Evolutionary conservation across 2,113 vertebrate species (phyloP), one percentile per base, ranked within the genome.

Genomic region (Microtus richardsoni): DNA sequence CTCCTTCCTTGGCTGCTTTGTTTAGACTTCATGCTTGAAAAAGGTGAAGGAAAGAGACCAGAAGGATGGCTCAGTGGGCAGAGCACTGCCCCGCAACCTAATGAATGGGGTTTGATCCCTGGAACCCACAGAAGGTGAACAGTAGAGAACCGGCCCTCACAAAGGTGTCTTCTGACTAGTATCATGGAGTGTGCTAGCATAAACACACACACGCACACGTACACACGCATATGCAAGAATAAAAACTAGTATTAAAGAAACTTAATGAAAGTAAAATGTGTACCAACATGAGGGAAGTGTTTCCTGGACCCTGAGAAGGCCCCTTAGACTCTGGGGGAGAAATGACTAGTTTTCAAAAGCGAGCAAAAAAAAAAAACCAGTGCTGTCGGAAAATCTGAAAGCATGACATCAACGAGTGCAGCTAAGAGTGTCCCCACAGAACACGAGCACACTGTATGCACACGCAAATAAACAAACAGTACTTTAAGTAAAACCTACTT

Each of bases 1-100:
- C 60, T 95, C 58, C 49, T 94, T 68, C 92, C 60, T 80, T 73
- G 28, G 44, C 75, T 60, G 36, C 78, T 77, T 47, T 71, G 84
- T 66, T 52, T 47, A 79, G 84, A 4, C 12, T 73, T 0, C 0
- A 17, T 44, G 52, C 68, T 78, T 68, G 41, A 92, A 88, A 7
- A 12, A 24, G 33, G 21, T n/a, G 11, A 54, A 41, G 88, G 49
- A 10, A 26, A 17, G 39, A 84, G 79, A 22, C n/a, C 26, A 44
- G 60, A 16, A 64, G 44, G 39, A 64, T 39, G 58, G 58, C 58
- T 17, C 58, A 64, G 13, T 84, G 26, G 14, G 39, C 10, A 30
- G 10, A 30, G 26, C 14, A 8, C n/a, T 82, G 54, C 33, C 24
- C 54, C 16, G 14, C 14, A 44, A 16, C 24, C 58, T 44, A 7